Evolutionary conservation across 2,113 vertebrate genomes (phyloP).

Genomic region (Charina bottae): DNA sequence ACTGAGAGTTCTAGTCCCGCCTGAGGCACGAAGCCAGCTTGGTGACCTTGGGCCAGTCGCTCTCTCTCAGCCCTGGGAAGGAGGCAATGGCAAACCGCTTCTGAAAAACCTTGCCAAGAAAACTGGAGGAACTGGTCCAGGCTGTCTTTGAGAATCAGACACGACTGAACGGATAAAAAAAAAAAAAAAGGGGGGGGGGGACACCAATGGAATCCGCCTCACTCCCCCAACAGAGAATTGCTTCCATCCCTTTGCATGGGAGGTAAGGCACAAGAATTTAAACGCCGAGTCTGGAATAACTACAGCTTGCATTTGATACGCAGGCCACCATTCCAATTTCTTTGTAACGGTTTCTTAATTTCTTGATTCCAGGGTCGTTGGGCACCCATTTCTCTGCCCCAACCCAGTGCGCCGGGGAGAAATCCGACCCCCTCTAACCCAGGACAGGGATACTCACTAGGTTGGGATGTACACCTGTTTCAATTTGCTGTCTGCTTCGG

Average conservation of each 20-base stretch:
- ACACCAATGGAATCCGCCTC: not conserved
- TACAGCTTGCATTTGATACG: not conserved
- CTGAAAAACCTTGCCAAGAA: no score
- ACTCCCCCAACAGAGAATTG: not conserved
- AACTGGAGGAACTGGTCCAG: no score
- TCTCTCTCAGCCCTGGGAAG: no score
- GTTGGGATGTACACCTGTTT: constrained; percentile 96
- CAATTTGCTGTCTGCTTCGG: constrained; percentile 91
- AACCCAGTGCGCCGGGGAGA: not conserved
- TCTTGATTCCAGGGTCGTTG: not conserved
- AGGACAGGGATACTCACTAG: constrained; percentile 79
- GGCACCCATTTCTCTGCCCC: not conserved
- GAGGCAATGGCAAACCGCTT: no score
- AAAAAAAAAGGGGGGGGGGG: no score
- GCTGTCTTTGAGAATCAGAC: no score
- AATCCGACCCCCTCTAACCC: not conserved
- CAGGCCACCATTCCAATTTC: fast-evolving
- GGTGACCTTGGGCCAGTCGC: no score
- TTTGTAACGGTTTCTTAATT: no score
- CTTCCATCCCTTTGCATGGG: not conserved
- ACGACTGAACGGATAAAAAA: no score
- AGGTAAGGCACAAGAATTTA: not conserved
- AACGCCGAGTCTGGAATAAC: not conserved
- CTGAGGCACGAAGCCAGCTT: no score
- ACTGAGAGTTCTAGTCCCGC: no score